These are phyloP conservation scores for Pantherophis alleghaniensis DNA, from an alignment of 2,797 vertebrate genomes.

Conservation along the genomic window DNA sequence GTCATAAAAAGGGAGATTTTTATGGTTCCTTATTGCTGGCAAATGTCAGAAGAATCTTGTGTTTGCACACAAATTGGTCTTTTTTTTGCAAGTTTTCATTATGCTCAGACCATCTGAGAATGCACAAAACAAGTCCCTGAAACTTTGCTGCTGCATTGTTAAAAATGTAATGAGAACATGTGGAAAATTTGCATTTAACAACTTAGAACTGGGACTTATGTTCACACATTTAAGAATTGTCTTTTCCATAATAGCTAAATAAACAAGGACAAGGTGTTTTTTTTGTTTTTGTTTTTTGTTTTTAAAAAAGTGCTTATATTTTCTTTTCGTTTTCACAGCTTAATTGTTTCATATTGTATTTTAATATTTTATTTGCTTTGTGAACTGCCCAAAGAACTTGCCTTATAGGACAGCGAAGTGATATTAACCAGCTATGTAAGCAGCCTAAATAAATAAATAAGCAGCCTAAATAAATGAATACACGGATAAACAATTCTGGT, in stretches of 20 bases:
- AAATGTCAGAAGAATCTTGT: not conserved
- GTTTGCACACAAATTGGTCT: not conserved
- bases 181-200: not conserved
- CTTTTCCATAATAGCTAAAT: not conserved
- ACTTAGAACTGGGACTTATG: not conserved
- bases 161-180: constrained; percentile 9
- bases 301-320: not conserved
- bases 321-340: not conserved
- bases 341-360: not conserved
- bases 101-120: not conserved
- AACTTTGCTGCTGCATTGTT: not conserved
- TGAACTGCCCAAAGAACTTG: not conserved
- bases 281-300: not conserved
- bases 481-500: not conserved
- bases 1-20: not conserved
- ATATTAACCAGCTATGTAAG: not conserved
- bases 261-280: not conserved
- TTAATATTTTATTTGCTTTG: not conserved
- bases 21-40: not conserved
- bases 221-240: constrained; percentile 1
- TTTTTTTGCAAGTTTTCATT: not conserved
- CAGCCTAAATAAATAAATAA: not conserved
- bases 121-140: not conserved
- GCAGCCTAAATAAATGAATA: not conserved
- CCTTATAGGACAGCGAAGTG: not conserved